Evolutionary conservation across 2,888 invertebrate species (phyloP).

Genomic region (Shargacucullia verbasci): DNA sequence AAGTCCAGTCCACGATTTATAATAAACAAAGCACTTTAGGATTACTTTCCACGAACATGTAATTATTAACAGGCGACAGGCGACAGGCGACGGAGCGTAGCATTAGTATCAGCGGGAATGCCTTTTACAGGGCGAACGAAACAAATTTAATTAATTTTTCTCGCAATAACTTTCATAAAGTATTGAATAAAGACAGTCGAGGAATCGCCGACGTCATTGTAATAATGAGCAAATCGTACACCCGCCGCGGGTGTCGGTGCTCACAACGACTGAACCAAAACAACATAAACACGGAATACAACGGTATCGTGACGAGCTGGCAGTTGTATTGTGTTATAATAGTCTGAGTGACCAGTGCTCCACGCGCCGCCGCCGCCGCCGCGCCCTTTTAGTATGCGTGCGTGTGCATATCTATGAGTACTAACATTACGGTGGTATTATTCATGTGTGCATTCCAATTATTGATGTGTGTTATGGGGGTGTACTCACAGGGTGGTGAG

Average conservation of each 20-base stretch:
- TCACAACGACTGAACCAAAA: no score
- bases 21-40: constrained; percentile 5
- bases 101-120: neutral
- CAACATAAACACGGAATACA: constrained; percentile 26
- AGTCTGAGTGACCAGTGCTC: no score
- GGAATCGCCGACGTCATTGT: no score
- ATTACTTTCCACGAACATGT: constrained; percentile 15
- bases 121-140: neutral
- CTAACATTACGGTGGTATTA: no score
- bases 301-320: constrained; percentile 4
- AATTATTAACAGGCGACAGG: constrained; percentile 9
- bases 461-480: no score
- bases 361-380: no score
- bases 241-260: no score
- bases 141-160: constrained; percentile 12
- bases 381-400: no score
- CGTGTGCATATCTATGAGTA: no score
- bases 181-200: no score
- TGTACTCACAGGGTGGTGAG: constrained; percentile 81
- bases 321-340: no score
- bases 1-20: constrained; percentile 5
- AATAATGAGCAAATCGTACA: no score
- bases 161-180: neutral
- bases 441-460: neutral
- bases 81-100: constrained; percentile 6